Percentiles rank a stretch among this genome's conserved stretches.
These are phyloP conservation scores for Paratilapia polleni DNA, from an alignment of 2,113 vertebrate species.

Conservation along the genomic window DNA sequence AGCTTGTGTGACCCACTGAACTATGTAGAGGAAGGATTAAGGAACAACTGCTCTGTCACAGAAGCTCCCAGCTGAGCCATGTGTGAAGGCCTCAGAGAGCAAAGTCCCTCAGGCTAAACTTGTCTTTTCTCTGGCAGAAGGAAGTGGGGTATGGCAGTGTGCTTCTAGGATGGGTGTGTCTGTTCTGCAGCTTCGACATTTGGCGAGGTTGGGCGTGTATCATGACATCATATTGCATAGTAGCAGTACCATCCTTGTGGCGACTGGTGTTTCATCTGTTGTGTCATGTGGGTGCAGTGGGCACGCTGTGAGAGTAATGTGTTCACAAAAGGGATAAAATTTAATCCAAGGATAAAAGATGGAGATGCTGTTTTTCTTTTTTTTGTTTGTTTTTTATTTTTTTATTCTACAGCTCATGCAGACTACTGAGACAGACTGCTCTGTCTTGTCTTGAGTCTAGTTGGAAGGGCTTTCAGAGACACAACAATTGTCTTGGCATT, in stretches of 20 bases:
- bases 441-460: neutral
- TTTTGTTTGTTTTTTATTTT: too few relatives aligned
- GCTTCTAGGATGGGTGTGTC: constrained; percentile 58
- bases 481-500: neutral
- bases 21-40: constrained; percentile 47
- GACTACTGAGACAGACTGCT: neutral
- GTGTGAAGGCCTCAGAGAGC: constrained; percentile 39
- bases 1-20: constrained; percentile 50
- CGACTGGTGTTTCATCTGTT: constrained; percentile 35
- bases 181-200: constrained; percentile 15
- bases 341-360: neutral
- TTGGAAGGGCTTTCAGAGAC: neutral
- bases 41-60: constrained; percentile 46
- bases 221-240: constrained; percentile 8
- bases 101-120: constrained; percentile 60
- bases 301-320: neutral
- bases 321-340: neutral
- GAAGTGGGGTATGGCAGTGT: constrained; percentile 50
- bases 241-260: constrained; percentile 20
- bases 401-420: neutral
- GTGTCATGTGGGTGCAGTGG: constrained; percentile 27
- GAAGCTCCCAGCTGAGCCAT: constrained; percentile 55
- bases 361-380: neutral
- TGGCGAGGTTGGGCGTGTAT: constrained; percentile 25
- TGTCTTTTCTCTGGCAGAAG: constrained; percentile 43